Conservation (phyloP, 2,888 invertebrate genomes). For the Formica aserva region DNA sequence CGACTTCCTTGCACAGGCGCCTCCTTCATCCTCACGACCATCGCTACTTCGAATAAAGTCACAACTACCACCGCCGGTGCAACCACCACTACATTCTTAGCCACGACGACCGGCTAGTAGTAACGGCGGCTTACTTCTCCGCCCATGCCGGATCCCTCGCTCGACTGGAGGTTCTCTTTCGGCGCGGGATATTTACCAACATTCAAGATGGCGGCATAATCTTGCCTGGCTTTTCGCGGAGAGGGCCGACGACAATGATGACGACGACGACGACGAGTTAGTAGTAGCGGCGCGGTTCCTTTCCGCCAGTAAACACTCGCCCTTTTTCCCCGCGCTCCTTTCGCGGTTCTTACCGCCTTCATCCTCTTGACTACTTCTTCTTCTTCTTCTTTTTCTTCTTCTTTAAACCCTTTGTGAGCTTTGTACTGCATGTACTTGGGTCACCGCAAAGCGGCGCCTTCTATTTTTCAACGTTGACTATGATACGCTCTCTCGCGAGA, state of each 20-base stretch:
- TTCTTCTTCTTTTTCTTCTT: constrained; percentile 21
- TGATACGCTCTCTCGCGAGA: constrained; percentile 12
- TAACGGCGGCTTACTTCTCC: constrained; percentile 72
- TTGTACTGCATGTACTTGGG: constrained; percentile 40
- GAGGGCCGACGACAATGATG: constrained; percentile 62
- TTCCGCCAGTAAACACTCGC: constrained; percentile 71
- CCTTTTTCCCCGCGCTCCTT: constrained; percentile 7
- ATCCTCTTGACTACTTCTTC: constrained; percentile 7
- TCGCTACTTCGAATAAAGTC: constrained; percentile 21
- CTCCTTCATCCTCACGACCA: constrained; percentile 26
- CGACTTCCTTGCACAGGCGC: constrained; percentile 49
- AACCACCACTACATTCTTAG: background rate
- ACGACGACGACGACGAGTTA: constrained; percentile 77
- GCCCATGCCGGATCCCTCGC: constrained; percentile 70
- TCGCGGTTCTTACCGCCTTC: constrained; percentile 40
- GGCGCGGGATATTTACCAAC: constrained; percentile 85
- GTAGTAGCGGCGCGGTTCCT: constrained; percentile 62
- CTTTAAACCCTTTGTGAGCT: constrained; percentile 43
- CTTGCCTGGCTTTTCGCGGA: constrained; percentile 80
- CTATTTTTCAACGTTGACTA: constrained; percentile 52
- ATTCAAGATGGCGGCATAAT: constrained; percentile 85
- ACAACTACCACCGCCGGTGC: constrained; percentile 31
- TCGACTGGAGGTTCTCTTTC: constrained; percentile 74
- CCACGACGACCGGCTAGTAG: constrained; percentile 56
- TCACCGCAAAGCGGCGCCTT: constrained; percentile 55